Conservation (phyloP, 1,140 invertebrate species). For the Eciton burchellii region DNA sequence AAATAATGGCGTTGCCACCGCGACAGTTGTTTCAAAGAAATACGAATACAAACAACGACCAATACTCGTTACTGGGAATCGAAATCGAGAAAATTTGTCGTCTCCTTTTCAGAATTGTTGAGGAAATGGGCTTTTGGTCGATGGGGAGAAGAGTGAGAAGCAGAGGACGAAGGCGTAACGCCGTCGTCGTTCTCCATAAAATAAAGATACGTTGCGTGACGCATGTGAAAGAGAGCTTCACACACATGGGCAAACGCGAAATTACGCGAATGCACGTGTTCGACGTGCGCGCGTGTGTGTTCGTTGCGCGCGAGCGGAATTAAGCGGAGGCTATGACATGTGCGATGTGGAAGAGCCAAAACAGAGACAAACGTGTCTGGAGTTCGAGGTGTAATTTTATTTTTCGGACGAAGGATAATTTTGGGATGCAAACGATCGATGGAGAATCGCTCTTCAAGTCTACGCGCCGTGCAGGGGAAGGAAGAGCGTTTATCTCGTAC, state of each 20-base stretch:
- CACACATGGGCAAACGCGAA: background rate
- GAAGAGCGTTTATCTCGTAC: background rate
- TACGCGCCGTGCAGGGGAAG: background rate
- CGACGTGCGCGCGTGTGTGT: constrained; percentile 3
- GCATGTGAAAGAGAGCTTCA: background rate
- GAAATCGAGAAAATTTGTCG: too few relatives aligned
- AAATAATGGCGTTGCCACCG: too few relatives aligned
- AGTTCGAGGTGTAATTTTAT: constrained; percentile 11
- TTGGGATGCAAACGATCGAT: constrained; percentile 9
- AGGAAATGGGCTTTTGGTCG: background rate
- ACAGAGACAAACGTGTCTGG: background rate
- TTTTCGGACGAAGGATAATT: too few relatives aligned
- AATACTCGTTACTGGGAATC: too few relatives aligned
- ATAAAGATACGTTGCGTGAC: constrained; percentile 38
- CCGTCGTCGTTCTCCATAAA: background rate
- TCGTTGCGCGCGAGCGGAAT: constrained; percentile 40
- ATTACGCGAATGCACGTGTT: background rate
- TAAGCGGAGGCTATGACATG: constrained; percentile 13
- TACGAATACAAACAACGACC: background rate
- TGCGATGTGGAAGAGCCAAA: background rate
- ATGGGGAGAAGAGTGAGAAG: background rate
- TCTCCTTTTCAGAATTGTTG: too few relatives aligned
- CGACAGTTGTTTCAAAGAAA: too few relatives aligned
- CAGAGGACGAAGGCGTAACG: background rate
- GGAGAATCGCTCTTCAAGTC: background rate